Base-by-base conservation (phyloP, 35 echinoderm and acorn worm genomes). In the Lytechinus pictus region DNA sequence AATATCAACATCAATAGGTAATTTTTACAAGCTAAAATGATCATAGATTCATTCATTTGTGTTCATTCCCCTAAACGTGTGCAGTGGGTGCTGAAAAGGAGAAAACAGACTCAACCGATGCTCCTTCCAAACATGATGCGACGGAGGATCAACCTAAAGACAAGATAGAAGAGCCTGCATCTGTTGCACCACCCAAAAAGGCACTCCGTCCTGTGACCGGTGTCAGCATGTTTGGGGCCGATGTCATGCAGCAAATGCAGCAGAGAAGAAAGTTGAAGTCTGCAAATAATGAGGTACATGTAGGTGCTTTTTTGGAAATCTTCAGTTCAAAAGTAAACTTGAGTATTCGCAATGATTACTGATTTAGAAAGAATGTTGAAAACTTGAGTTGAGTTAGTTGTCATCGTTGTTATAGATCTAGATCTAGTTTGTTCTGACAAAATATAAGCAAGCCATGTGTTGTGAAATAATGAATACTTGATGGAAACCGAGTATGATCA, bases 241-340 rank as follows among this genome's bases (percentile, higher is more conserved):
- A 90, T 27, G 88, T 90, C 88, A 90, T 90, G 88, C 29, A 44
- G 27, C 29, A 90, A 5, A 90, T 90, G 88, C 10, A 89, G 87
- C 9, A 90, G 88, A 90, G 52, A 44, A 90, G 9, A 16, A 54
- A 3, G 9, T 3, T 90, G 3, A 90, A 90, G 88, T 33, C 52
- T 0, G 9, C 28, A 14, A 52, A 10, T 14, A 44, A 52, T 12
- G 28, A 54, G 88, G 29, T n/a, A n/a, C n/a, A n/a, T n/a, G n/a
- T 44, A 13, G 16, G 9, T 90, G 33, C 33, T 58, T 0, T 8
- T 58, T 58, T 58, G 0, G 56, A 9, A 58, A 58, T 58, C 13
- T 11, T n/a, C n/a, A n/a, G 13, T 10, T 58, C 9, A 58, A 58
- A 58, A 13, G 2, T 58, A 58, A 58, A 58, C 56, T 58, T 10